Evolutionary conservation across 2,797 vertebrate genomes (phyloP).

Genomic region (Chloroceryle amazona): DNA sequence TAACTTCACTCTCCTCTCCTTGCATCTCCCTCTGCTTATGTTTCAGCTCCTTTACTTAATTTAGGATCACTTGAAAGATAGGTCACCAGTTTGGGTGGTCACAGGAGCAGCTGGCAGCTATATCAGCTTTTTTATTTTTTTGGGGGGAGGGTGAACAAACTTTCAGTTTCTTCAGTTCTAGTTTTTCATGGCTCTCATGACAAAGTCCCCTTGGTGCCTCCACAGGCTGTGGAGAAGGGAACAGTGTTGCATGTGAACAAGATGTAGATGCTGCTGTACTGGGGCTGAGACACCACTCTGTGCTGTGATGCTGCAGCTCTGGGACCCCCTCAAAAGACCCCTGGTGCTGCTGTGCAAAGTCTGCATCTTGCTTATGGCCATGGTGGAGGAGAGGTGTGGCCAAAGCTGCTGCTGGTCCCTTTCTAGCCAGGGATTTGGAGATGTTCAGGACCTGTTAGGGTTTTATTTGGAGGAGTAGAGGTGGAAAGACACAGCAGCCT

Average conservation of each 20-base stretch:
- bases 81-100: conserved; percentile 53
- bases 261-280: not conserved
- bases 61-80: conserved; percentile 12
- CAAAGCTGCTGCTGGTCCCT: not conserved
- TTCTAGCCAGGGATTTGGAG: not conserved
- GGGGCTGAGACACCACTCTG: not conserved
- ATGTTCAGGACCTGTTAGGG: not conserved
- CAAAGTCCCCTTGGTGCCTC: not conserved
- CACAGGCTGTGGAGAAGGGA: not conserved
- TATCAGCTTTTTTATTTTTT: not conserved
- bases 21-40: not conserved
- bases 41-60: not conserved
- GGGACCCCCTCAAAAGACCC: not conserved
- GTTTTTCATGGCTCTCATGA: not conserved
- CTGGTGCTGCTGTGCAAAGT: not conserved
- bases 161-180: not conserved
- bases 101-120: not conserved
- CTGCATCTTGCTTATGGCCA: rapidly evolving
- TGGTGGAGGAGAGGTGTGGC: not conserved
- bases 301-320: not conserved
- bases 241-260: not conserved
- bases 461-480: not conserved
- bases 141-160: not conserved
- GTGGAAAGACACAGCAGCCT: too few species aligned
- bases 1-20: conserved; percentile 7